Percentiles rank a stretch among this genome's conserved stretches.
Evolutionary conservation across 2,113 vertebrate genomes (phyloP).

Genomic region (Ceuthmochares aereus): DNA sequence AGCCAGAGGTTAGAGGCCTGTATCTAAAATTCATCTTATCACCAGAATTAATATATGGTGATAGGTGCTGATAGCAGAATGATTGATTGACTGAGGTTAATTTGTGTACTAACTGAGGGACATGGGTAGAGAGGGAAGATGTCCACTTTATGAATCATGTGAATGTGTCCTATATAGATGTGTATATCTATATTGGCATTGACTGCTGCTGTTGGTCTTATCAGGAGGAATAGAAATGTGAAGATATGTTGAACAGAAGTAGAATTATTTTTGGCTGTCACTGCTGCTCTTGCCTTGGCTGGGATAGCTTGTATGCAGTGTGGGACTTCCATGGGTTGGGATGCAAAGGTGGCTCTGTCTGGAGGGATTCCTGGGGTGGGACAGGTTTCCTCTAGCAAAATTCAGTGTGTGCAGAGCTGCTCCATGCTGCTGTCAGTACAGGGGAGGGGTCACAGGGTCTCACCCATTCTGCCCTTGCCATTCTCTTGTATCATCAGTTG

Average conservation of each 20-base stretch:
- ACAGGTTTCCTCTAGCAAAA: background rate
- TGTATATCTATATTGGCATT: background rate
- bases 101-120: background rate
- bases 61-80: slow-evolving; percentile 3
- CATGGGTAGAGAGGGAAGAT: background rate
- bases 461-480: accelerated
- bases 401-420: background rate
- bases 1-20: background rate
- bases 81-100: slow-evolving; percentile 44
- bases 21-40: background rate
- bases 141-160: background rate
- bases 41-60: background rate
- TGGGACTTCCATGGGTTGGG: background rate
- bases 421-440: accelerated
- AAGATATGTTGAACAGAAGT: background rate
- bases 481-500: too few species aligned
- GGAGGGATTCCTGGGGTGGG: background rate
- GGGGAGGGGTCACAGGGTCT: background rate
- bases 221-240: background rate
- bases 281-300: background rate
- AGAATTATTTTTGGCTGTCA: background rate
- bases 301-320: background rate
- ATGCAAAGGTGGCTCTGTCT: background rate
- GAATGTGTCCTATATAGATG: background rate
- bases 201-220: background rate